These are phyloP conservation scores for Adineta ricciae DNA, from an alignment of 2,888 invertebrate species.

Conservation along the genomic window DNA sequence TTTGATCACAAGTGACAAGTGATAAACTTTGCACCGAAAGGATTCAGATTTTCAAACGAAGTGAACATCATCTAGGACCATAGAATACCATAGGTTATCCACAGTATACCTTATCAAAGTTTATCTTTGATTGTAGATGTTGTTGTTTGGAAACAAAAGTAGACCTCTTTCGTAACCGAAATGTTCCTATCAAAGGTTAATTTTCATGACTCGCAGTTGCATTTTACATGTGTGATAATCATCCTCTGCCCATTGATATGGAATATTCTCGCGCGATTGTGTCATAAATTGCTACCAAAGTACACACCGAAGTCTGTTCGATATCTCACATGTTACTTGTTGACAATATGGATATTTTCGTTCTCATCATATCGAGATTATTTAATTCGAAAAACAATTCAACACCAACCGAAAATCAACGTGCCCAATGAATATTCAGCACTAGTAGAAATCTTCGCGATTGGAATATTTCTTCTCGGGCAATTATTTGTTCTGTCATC, in stretches of 20 bases:
- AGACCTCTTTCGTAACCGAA: no score
- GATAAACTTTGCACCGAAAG: no score
- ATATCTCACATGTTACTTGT: not conserved
- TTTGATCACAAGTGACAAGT: no score
- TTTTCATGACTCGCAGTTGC: not conserved
- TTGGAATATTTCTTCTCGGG: constrained; percentile 37
- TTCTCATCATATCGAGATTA: constrained; percentile 18
- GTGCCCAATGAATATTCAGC: not conserved
- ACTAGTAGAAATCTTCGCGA: constrained; percentile 32
- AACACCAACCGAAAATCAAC: not conserved
- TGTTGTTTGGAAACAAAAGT: no score
- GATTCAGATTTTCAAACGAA: no score
- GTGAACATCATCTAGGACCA: no score
- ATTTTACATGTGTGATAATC: not conserved
- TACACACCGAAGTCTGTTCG: not conserved
- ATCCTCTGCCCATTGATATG: not conserved
- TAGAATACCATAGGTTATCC: no score
- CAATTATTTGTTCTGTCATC: constrained; percentile 38
- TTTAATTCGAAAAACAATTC: not conserved
- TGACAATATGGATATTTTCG: constrained; percentile 8
- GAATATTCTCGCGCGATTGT: not conserved
- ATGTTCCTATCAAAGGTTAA: not conserved
- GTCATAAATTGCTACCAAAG: not conserved
- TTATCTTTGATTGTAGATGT: no score
- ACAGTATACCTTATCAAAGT: no score